Evolutionary conservation across 2,113 vertebrate genomes (phyloP), one percentile per base, ranked within the genome.

Genomic region (Nyctibius bracteatus): DNA sequence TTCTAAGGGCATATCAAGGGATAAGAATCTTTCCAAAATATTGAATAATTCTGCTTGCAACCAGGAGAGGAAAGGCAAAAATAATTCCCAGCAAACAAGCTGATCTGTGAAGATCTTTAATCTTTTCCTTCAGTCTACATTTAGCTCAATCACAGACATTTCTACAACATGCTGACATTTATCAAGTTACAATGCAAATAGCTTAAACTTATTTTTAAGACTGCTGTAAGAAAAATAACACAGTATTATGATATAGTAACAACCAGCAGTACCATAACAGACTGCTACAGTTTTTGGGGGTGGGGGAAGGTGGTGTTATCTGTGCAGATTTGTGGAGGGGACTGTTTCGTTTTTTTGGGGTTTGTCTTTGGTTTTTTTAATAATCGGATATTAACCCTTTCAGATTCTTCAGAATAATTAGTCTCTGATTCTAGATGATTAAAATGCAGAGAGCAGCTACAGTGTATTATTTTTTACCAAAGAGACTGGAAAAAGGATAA

Each of bases 1-100:
- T 84, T 96, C 81, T 73, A 77, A 92, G 92, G 92, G 88, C 77
- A 94, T 54, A 94, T 30, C 83, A 68, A 91, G 70, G 61, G 81
- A 92, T 57, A 90, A 88, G 81, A 86, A 82, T 72, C 33, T 33
- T 67, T 65, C 47, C 68, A 52, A 94, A 80, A 95, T 73, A 72
- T 4, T 47, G 67, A 89, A 51, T 86, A 94, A 88, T 86, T 96
- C 73, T 28, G 41, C 73, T 85, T 94, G 74, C 52, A 65, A 68
- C 72, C 30, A 65, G 55, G 87, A 84, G 24, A 86, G 41, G 25
- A 84, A 86, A 90, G 25, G 63, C 54, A 81, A 92, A 93, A 94
- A 91, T 72, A 84, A 92, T 83, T 81, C 52, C 77, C 73, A 91
- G 57, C 39, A 88, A 92, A 81, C 47, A 91, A 82, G 33, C 12